Base-by-base conservation (phyloP, 2,113 vertebrate genomes). In the Halcyon malimbica region DNA sequence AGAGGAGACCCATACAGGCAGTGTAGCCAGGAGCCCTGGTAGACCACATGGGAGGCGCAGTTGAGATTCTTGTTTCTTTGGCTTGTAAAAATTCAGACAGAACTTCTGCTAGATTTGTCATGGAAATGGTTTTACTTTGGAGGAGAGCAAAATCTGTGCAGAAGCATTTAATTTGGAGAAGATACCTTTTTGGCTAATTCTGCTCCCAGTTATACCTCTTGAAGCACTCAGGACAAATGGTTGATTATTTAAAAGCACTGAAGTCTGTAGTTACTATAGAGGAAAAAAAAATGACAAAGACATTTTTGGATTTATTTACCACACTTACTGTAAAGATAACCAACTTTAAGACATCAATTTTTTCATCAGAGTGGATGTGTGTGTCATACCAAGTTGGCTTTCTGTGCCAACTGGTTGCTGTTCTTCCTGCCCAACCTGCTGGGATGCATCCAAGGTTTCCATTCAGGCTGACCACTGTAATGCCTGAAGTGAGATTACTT, bases 1-100 rank as follows among this genome's bases (percentile, higher is more conserved):
- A 41, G 31, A 54, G 50, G 39, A 74, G 31, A 16, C 0, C 0
- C 1, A 0, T 42, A n/a, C 33, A 42, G 51, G 29, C 48, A 35
- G 20, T 4, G 16, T 35, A 65, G 39, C n/a, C 44, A 54, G 35
- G 37, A 94, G 20, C 35, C 21, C 41, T 54, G 63, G 71, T 46
- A 63, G 37, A 70, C 51, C 10, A 13, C 2, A 4, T 29, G 13
- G 59, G 68, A 69, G 10, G 3, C 6, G 10, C 37, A 29, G 1
- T 17, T 1, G 1, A 59, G 65, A 12, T 37, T 16, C 33, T 50
- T 33, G 1, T 31, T 87, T 41, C 51, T 82, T 81, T 63, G 67
- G n/a, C 68, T 51, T 39, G 26, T 35, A 87, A 82, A 84, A 89
- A 21, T 48, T 68, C 25, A 51, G 11, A 18, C 26, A 42, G 57